phyloP scores from a whole-genome alignment of 1,140 invertebrate genomes.

The silkworm (Bombyx mori) region ASM3026992v2 NC_085119.1:11227501-11228000 shows the following conservation, averaged over 20 bases:
- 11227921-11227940: conserved; percentile 23
- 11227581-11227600: too few relatives aligned
- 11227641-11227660: conserved; percentile 64
- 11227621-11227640: conserved; percentile 4
- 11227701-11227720: conserved; percentile 30
- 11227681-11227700: conserved; percentile 59
- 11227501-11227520: too few relatives aligned
- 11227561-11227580: too few relatives aligned
- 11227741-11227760: conserved; percentile 44
- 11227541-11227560: too few relatives aligned
- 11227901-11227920: conserved; percentile 60
- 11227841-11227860: conserved; percentile 4
- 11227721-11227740: conserved; percentile 26
- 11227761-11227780: conserved; percentile 11
- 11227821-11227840: not conserved
- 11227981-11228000: conserved; percentile 19
- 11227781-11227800: not conserved
- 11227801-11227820: not conserved
- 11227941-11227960: conserved; percentile 41
- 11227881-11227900: conserved; percentile 39
- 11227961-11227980: conserved; percentile 41
- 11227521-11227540: too few relatives aligned
- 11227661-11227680: conserved; percentile 70
- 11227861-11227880: conserved; percentile 3
- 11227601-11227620: too few relatives aligned